Conservation (phyloP, 2,888 invertebrate species). For the Leucophenga maculata region DNA sequence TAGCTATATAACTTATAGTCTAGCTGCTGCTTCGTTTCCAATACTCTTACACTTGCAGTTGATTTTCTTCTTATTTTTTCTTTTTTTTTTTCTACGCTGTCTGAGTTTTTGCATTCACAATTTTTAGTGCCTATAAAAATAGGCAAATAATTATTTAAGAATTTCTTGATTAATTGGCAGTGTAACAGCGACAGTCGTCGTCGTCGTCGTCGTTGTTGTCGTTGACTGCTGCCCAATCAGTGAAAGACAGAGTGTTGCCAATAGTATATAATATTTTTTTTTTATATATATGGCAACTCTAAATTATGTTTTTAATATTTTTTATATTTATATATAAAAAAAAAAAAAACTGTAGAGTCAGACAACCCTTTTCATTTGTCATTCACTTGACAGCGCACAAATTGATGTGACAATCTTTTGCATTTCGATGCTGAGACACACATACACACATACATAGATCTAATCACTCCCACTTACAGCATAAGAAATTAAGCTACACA, state of each 20-base stretch:
- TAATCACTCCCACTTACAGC: too few relatives aligned
- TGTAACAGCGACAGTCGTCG: conserved; percentile 47
- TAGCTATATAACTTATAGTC: background rate
- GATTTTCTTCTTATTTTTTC: conserved; percentile 24
- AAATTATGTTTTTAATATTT: too few relatives aligned
- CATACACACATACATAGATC: too few relatives aligned
- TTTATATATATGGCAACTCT: too few relatives aligned
- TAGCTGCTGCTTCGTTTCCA: conserved; percentile 52
- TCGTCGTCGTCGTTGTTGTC: conserved; percentile 41
- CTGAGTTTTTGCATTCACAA: conserved; percentile 41
- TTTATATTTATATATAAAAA: background rate
- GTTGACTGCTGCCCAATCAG: background rate
- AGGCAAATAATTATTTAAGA: conserved; percentile 61
- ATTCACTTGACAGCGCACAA: conserved; percentile 57
- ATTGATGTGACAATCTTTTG: conserved; percentile 66
- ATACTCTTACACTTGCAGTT: conserved; percentile 50
- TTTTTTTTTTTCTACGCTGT: conserved; percentile 3
- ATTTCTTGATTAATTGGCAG: conserved; percentile 58
- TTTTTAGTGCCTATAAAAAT: conserved; percentile 66
- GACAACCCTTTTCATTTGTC: conserved; percentile 61
- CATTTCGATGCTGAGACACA: conserved; percentile 55
- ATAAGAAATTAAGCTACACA: conserved; percentile 25
- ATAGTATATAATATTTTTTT: too few relatives aligned
- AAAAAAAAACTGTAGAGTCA: background rate
- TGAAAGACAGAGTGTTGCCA: too few relatives aligned